These are phyloP conservation scores for Chaetops frenatus DNA, from an alignment of 2,113 vertebrate species.

Conservation along the genomic window DNA sequence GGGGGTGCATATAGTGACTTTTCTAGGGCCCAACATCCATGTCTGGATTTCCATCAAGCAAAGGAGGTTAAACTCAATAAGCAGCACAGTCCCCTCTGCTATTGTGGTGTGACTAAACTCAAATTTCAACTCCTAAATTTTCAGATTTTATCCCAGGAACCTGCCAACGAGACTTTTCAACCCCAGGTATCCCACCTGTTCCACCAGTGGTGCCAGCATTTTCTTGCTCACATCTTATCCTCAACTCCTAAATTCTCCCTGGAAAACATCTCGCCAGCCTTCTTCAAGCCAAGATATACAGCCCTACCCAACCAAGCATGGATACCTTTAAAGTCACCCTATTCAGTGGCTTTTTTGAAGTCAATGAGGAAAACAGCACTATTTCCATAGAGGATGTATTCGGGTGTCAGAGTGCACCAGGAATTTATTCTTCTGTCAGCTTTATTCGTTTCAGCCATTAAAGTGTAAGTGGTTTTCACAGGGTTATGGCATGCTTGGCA, in stretches of 20 bases:
- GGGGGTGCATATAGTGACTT: neutral
- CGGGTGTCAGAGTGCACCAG: neutral
- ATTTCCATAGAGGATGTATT: constrained; percentile 1
- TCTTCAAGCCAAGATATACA: neutral
- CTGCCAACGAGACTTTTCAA: neutral
- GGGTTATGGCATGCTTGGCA: constrained; percentile 19
- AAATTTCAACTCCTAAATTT: neutral
- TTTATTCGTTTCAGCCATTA: constrained; percentile 36
- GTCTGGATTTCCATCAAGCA: neutral
- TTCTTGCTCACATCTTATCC: neutral
- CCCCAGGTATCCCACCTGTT: neutral
- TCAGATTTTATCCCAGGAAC: neutral
- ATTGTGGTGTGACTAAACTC: neutral
- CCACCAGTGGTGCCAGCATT: neutral
- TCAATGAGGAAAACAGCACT: neutral
- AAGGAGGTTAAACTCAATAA: neutral
- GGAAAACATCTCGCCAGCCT: neutral
- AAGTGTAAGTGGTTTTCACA: neutral
- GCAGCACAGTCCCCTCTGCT: accelerated
- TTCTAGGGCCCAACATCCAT: neutral
- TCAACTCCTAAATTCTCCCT: neutral
- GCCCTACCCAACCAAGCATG: neutral
- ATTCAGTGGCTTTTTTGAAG: neutral
- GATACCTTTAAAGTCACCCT: neutral
- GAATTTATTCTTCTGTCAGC: constrained; percentile 39